A percentile compares a stretch with the other conserved stretches of the same genome.
These are phyloP conservation scores for Nansenia antarctica DNA, from an alignment of 2,113 vertebrate genomes.

Conservation along the genomic window DNA sequence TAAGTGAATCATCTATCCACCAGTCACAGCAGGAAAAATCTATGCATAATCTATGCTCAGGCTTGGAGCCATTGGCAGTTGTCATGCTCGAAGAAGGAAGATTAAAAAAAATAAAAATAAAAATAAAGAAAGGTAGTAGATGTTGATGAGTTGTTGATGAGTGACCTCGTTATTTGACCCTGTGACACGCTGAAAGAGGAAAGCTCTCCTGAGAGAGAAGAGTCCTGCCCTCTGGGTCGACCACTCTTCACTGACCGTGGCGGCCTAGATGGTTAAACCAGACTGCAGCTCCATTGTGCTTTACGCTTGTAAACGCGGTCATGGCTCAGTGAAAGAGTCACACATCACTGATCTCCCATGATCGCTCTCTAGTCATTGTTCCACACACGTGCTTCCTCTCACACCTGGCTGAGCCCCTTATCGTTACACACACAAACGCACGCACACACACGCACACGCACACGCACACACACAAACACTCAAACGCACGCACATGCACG, in stretches of 20 bases:
- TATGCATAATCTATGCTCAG: no score
- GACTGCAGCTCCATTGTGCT: conserved; percentile 57
- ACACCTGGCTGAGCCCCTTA: not conserved
- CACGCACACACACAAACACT: not conserved
- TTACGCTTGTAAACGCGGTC: conserved; percentile 68
- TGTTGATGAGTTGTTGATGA: no score
- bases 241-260: conserved; percentile 49
- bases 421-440: not conserved
- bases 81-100: no score
- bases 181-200: not conserved
- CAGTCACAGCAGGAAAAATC: no score
- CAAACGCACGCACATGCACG: conserved; percentile 16
- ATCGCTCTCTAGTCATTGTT: conserved; percentile 35
- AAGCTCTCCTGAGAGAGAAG: no score
- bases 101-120: no score
- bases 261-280: conserved; percentile 50
- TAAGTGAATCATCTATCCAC: no score
- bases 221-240: not conserved
- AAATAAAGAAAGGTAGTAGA: no score
- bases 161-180: conserved; percentile 43
- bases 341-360: conserved; percentile 54
- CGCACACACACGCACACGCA: not conserved
- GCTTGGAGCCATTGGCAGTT: no score
- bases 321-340: conserved; percentile 57
- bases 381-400: not conserved